A percentile compares a stretch with the other conserved stretches of the same genome.
Evolutionary conservation across 2,888 invertebrate genomes (phyloP).

Genomic region (Silvanus unidentatus): DNA sequence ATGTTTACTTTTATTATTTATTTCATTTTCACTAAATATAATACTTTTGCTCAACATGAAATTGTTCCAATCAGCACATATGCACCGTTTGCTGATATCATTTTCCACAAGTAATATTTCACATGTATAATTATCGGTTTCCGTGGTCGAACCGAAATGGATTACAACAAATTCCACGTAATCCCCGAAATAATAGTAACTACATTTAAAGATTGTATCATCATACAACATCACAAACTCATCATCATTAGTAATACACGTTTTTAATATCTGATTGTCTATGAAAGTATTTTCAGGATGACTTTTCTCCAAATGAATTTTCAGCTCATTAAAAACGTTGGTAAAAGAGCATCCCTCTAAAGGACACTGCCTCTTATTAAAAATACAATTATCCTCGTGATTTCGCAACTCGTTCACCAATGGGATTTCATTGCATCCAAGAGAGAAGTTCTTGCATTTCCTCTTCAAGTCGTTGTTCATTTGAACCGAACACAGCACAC

Average conservation of each 20-base stretch:
- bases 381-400: slow-evolving; percentile 32
- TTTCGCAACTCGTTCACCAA: slow-evolving; percentile 17
- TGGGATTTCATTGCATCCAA: slow-evolving; percentile 29
- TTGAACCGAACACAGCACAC: slow-evolving; percentile 26
- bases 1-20: slow-evolving; percentile 3
- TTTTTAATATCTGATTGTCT: slow-evolving; percentile 21
- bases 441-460: slow-evolving; percentile 28
- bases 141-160: slow-evolving; percentile 29
- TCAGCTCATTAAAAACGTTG: slow-evolving; percentile 19
- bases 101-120: slow-evolving; percentile 19
- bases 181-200: slow-evolving; percentile 30
- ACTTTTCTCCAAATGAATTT: slow-evolving; percentile 23
- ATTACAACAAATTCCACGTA: slow-evolving; percentile 30
- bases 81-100: slow-evolving; percentile 13
- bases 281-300: slow-evolving; percentile 23
- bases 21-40: slow-evolving; percentile 21
- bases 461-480: slow-evolving; percentile 24
- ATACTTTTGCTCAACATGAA: slow-evolving; percentile 25
- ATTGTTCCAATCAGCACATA: slow-evolving; percentile 25
- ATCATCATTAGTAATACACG: slow-evolving; percentile 25
- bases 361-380: slow-evolving; percentile 29
- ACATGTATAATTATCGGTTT: slow-evolving; percentile 25
- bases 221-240: slow-evolving; percentile 26
- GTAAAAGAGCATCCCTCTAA: slow-evolving; percentile 22
- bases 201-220: slow-evolving; percentile 31